phyloP scores from a whole-genome alignment of 2,797 vertebrate genomes.

The Hydrocynus forskahlii region DNA sequence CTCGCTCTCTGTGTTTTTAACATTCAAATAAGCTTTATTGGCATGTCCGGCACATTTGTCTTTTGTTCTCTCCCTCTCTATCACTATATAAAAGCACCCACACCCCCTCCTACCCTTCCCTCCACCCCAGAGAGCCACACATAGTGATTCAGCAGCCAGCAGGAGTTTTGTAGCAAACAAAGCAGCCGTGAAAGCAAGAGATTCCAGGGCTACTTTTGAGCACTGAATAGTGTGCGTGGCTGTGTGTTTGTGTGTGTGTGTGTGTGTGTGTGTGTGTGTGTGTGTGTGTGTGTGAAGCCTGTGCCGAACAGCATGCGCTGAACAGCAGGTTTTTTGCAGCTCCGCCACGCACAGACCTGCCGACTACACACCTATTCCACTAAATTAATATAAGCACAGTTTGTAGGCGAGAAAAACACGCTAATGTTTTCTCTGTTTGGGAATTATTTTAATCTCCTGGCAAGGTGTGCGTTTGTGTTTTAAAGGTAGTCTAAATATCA shows the following conservation, averaged over 20 bases:
- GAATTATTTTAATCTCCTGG: neutral
- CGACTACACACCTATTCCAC: slow-evolving; percentile 32
- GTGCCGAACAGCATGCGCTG: no score
- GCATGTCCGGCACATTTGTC: slow-evolving; percentile 61
- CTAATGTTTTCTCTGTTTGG: slow-evolving; percentile 1
- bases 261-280: no score
- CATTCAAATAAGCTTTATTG: slow-evolving; percentile 35
- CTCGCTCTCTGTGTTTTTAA: neutral
- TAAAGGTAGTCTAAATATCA: no score
- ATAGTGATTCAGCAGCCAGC: slow-evolving; percentile 31
- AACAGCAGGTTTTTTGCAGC: slow-evolving; percentile 37
- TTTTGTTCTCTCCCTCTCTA: slow-evolving; percentile 48
- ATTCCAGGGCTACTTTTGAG: slow-evolving; percentile 26
- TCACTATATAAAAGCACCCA: slow-evolving; percentile 13
- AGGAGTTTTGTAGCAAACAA: slow-evolving; percentile 55
- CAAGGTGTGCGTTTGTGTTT: neutral
- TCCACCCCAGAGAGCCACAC: neutral
- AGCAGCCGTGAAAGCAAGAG: slow-evolving; percentile 24
- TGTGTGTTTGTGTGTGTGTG: no score
- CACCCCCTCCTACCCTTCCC: neutral
- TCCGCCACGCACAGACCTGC: slow-evolving; percentile 34
- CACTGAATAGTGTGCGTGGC: slow-evolving; percentile 36
- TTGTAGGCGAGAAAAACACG: neutral
- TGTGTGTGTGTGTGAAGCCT: no score
- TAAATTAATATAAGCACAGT: slow-evolving; percentile 20